Conservation (phyloP, 2,888 invertebrate genomes). For the Ormyrus thymus region DNA sequence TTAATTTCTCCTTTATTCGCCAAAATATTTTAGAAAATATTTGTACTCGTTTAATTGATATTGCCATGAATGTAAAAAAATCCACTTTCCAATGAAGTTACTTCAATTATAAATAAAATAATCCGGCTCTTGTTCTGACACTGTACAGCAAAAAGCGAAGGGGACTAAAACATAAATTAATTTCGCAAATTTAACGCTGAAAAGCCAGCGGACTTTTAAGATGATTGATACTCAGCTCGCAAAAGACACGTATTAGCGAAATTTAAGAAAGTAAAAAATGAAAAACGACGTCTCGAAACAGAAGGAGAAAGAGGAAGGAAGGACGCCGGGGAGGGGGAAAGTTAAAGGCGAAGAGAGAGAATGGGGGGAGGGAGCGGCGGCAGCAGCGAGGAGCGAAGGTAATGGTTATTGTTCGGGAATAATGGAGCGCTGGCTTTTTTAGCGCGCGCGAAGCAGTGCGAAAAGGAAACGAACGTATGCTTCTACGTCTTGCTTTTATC, state of each 20-base stretch:
- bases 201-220: not conserved
- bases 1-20: too few relatives aligned
- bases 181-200: not conserved
- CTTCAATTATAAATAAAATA: too few relatives aligned
- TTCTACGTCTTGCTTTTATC: slow-evolving; percentile 55
- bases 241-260: slow-evolving; percentile 10
- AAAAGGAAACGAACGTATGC: slow-evolving; percentile 49
- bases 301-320: not conserved
- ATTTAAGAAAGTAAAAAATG: slow-evolving; percentile 19
- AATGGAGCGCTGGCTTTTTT: slow-evolving; percentile 52
- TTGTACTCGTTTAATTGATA: too few relatives aligned
- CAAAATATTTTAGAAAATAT: too few relatives aligned
- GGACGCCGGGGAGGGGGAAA: not conserved
- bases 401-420: slow-evolving; percentile 54
- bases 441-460: slow-evolving; percentile 19
- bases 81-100: too few relatives aligned
- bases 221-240: not conserved
- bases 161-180: too few relatives aligned
- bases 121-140: too few relatives aligned
- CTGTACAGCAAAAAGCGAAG: too few relatives aligned
- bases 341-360: not conserved
- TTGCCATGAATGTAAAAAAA: too few relatives aligned
- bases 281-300: not conserved
- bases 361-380: not conserved
- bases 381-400: slow-evolving; percentile 35